Conservation (phyloP, 1,140 invertebrate species). For the Vollenhovia emeryi region DNA sequence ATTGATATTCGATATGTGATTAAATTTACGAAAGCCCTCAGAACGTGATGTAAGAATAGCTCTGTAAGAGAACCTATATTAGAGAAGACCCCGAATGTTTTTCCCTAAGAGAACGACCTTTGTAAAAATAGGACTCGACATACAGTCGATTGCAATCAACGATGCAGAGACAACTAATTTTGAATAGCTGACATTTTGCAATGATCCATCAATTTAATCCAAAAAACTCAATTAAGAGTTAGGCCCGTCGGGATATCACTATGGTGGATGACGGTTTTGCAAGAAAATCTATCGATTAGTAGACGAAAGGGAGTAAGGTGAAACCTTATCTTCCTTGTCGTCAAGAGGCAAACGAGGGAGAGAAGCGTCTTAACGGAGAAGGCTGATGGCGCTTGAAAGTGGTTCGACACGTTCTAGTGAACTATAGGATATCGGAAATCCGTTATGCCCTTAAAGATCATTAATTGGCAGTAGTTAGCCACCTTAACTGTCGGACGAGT, state of each 20-base stretch:
- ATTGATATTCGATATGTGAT: slow-evolving; percentile 36
- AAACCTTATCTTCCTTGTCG: slow-evolving; percentile 45
- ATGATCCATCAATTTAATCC: slow-evolving; percentile 28
- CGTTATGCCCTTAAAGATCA: slow-evolving; percentile 68
- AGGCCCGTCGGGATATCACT: slow-evolving; percentile 16
- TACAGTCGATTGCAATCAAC: background rate
- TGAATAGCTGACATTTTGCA: background rate
- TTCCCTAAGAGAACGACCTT: background rate
- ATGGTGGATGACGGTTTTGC: slow-evolving; percentile 22
- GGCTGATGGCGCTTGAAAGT: slow-evolving; percentile 52
- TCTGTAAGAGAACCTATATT: background rate
- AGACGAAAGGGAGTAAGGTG: slow-evolving; percentile 46
- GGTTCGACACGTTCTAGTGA: slow-evolving; percentile 60
- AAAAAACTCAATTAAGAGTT: slow-evolving; percentile 54
- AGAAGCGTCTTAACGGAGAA: slow-evolving; percentile 44
- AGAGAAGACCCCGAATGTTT: background rate
- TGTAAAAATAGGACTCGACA: background rate
- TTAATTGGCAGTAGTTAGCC: slow-evolving; percentile 71
- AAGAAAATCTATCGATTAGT: slow-evolving; percentile 60
- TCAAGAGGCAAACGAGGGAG: slow-evolving; percentile 51
- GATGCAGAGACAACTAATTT: background rate
- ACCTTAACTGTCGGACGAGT: slow-evolving; percentile 15
- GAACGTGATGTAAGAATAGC: slow-evolving; percentile 1
- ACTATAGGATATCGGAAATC: slow-evolving; percentile 74
- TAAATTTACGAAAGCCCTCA: slow-evolving; percentile 8